Conservation (phyloP, 35 echinoderm and acorn worm genomes). For the Anneissia japonica region DNA sequence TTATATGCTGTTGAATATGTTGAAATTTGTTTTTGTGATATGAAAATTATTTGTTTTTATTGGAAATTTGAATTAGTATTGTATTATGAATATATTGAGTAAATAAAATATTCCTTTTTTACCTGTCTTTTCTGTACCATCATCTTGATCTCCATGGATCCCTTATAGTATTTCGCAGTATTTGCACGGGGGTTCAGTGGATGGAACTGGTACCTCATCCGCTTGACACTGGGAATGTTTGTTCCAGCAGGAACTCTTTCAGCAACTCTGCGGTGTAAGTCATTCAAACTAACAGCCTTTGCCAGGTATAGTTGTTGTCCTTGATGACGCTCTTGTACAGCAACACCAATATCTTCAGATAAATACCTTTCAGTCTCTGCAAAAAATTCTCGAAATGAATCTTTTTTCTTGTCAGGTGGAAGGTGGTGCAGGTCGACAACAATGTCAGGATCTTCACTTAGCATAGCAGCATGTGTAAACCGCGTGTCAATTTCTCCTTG, state of each 20-base stretch:
- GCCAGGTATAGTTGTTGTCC: background rate
- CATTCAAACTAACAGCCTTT: slow-evolving; percentile 8
- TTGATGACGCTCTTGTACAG: background rate
- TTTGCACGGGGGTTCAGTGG: background rate
- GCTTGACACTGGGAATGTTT: background rate
- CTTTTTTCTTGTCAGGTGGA: too few relatives aligned
- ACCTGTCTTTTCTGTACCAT: slow-evolving; percentile 10
- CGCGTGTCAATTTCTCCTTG: background rate
- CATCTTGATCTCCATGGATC: slow-evolving; percentile 4
- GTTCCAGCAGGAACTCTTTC: background rate
- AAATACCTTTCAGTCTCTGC: slow-evolving; percentile 4
- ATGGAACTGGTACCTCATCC: slow-evolving; percentile 5
- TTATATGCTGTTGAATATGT: too few relatives aligned
- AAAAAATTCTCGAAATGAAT: slow-evolving; percentile 5
- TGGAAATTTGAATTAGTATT: too few relatives aligned
- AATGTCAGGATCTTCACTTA: too few relatives aligned
- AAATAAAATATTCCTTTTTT: too few relatives aligned
- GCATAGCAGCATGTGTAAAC: too few relatives aligned
- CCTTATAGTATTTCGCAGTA: background rate
- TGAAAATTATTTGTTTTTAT: too few relatives aligned
- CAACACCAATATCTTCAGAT: slow-evolving; percentile 4
- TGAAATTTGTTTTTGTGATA: too few relatives aligned
- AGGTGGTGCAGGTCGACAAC: too few relatives aligned
- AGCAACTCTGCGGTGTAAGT: background rate
- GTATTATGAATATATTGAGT: too few relatives aligned